Percentiles rank a stretch among this genome's conserved stretches.
These are phyloP conservation scores for Palaemon carinicauda DNA, from an alignment of 1,140 invertebrate species.

Conservation along the genomic window DNA sequence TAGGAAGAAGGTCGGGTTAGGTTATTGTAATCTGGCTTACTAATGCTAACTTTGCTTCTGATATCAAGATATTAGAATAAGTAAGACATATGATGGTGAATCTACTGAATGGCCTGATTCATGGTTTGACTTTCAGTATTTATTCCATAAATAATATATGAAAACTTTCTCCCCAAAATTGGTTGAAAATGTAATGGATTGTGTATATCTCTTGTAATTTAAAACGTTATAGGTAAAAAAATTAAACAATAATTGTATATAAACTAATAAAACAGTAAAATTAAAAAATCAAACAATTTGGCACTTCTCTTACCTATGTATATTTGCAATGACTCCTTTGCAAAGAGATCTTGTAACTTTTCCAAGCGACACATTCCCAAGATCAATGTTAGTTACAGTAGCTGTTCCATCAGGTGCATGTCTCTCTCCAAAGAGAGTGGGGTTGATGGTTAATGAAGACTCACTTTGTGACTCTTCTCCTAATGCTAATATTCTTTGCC, in stretches of 20 bases:
- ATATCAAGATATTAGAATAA: not conserved
- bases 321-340: slow-evolving; percentile 80
- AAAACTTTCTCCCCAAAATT: too few species aligned
- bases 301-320: slow-evolving; percentile 69
- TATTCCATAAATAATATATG: too few species aligned
- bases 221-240: not conserved
- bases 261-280: not conserved
- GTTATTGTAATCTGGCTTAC: too few species aligned
- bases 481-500: slow-evolving; percentile 76
- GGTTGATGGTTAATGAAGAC: slow-evolving; percentile 63
- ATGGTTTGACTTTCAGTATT: too few species aligned
- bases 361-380: slow-evolving; percentile 77
- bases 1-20: too few species aligned
- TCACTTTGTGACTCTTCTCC: slow-evolving; percentile 68
- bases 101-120: too few species aligned
- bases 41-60: too few species aligned
- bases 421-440: slow-evolving; percentile 82
- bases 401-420: slow-evolving; percentile 76
- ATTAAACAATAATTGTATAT: not conserved
- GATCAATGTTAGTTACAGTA: slow-evolving; percentile 75
- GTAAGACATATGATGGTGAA: not conserved
- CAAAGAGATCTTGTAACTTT: slow-evolving; percentile 79
- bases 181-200: too few species aligned
- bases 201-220: too few species aligned
- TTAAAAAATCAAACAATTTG: not conserved